These are phyloP conservation scores for Drosophila testacea DNA, from an alignment of 2,888 invertebrate genomes.

Conservation along the genomic window DNA sequence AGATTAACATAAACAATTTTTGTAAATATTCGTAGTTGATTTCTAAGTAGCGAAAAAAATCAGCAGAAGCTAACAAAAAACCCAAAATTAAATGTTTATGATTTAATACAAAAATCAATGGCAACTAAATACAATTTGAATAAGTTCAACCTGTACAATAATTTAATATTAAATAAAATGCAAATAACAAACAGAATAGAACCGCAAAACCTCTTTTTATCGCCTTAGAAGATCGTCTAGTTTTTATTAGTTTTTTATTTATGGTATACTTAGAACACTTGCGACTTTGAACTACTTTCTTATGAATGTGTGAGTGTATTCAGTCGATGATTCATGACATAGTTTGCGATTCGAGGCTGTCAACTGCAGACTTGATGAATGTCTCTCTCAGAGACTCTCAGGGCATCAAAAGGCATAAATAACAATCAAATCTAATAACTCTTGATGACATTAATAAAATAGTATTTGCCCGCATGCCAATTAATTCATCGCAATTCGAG, in stretches of 20 bases:
- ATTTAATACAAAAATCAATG: conserved; percentile 66
- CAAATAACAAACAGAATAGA: conserved; percentile 46
- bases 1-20: conserved; percentile 37
- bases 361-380: conserved; percentile 13
- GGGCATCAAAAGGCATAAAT: conserved; percentile 44
- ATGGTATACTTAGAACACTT: conserved; percentile 8
- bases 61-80: conserved; percentile 22
- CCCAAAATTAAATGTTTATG: conserved; percentile 66
- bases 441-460: conserved; percentile 28
- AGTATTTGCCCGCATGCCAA: conserved; percentile 23
- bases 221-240: not conserved
- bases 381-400: not conserved
- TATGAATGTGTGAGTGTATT: conserved; percentile 1
- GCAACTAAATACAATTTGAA: conserved; percentile 77
- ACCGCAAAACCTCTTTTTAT: not conserved
- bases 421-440: conserved; percentile 42
- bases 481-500: conserved; percentile 28
- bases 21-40: conserved; percentile 79
- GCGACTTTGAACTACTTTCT: conserved; percentile 33
- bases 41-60: conserved; percentile 74
- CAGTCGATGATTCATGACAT: conserved; percentile 19
- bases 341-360: conserved; percentile 35
- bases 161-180: conserved; percentile 79
- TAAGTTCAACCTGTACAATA: conserved; percentile 83
- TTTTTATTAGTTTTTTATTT: conserved; percentile 1